phyloP scores from a whole-genome alignment of 2,113 vertebrate species.

The Dipodomys ordii region DNA sequence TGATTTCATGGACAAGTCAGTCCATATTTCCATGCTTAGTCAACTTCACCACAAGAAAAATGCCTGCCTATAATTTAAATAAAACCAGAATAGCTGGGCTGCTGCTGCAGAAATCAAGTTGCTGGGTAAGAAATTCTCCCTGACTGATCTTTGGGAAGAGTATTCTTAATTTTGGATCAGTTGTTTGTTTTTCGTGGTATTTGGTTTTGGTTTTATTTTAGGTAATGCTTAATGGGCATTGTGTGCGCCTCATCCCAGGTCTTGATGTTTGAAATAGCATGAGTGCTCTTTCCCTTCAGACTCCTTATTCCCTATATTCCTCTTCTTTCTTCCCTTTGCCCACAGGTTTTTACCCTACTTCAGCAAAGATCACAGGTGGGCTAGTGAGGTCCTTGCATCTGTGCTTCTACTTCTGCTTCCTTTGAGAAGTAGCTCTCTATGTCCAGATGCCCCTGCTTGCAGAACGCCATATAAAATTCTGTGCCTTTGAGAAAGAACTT shows the following conservation, averaged over 20 bases:
- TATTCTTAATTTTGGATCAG: constrained; percentile 10
- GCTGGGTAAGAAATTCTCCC: background rate
- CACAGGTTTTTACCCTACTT: background rate
- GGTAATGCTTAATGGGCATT: background rate
- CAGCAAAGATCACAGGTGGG: constrained; percentile 21
- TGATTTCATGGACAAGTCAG: background rate
- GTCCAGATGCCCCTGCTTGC: background rate
- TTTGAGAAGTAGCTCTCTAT: background rate
- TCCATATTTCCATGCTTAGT: background rate
- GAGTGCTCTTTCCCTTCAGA: background rate
- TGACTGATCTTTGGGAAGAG: background rate
- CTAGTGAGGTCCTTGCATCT: constrained; percentile 7
- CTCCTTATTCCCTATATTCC: background rate
- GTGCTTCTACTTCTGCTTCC: background rate
- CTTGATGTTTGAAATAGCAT: background rate
- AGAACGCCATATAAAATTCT: background rate
- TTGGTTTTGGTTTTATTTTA: background rate
- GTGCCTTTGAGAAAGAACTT: background rate
- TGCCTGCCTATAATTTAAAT: background rate
- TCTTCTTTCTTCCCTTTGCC: background rate
- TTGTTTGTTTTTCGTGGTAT: background rate
- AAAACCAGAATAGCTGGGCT: constrained; percentile 28
- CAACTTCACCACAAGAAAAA: constrained; percentile 21
- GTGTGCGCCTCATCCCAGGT: background rate
- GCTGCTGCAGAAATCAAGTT: background rate